Base-by-base conservation (phyloP, 1,140 invertebrate genomes). In the Drosophila triauraria region DNA sequence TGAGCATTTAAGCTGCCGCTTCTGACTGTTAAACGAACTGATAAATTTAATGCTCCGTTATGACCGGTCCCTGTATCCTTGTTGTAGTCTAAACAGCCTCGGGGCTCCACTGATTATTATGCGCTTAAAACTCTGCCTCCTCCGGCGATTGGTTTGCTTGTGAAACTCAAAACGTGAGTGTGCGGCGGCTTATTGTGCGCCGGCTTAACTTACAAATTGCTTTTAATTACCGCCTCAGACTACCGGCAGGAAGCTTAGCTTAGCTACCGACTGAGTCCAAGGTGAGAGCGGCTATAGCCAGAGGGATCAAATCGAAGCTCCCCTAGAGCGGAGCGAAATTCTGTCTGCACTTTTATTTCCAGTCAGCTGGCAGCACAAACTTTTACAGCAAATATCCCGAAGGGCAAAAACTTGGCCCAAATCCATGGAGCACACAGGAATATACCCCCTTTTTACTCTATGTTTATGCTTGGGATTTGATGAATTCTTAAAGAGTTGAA, bases 1-100 rank as follows among this genome's bases (percentile, higher is more conserved):
- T 59, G 53, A 75, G 74, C 70, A 75, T 76, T 76, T 76, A 76
- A 76, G 62, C 56, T 50, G 71, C 32, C 50, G 17, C 56, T 68
- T 61, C 25, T 65, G 46, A 48, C 60, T 60, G 75, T 59, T 69
- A 60, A 77, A 77, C 75, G 62, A 69, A 78, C 75, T 78, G 74
- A 69, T 78, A 78, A 78, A 78, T 78, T 78, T 69, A 78, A 78
- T 78, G 63, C 63, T 27, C 27, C 42, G 64, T 77, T 76, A 65
- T 76, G 48, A n/a, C 27, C 42, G 17, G 27, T 68, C 61, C 62
- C 15, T 30, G 23, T 3, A 44, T 23, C 35, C 35, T 23, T 4
- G 7, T 40, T 9, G 27, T 3, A n/a, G 47, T 43, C 65, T 63
- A 50, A 65, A 65, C 47, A 65, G 60, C 46, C 60, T 0, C 40